Base-by-base conservation (phyloP, 2,797 vertebrate genomes). In the Aulostomus chinensis region DNA sequence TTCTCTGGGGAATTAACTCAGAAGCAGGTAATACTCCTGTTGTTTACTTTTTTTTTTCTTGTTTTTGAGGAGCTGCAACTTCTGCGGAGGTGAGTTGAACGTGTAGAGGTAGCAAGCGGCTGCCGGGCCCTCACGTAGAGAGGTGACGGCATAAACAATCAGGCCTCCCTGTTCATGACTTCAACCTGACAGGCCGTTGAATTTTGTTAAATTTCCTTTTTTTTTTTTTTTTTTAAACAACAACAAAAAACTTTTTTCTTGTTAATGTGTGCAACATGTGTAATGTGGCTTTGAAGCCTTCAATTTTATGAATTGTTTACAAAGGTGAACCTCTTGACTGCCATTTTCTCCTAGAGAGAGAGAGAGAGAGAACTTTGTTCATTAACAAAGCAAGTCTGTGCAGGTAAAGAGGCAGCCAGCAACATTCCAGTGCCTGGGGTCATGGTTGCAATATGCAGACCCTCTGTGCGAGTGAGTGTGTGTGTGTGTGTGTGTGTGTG, bases 361-460 rank as follows among this genome's bases (percentile, higher is more conserved):
- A 7, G 25, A 28, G 34, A 20, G 47, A 65, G 36, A 57, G 41
- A 35, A 25, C 24, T 68, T 66, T 43, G 67, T 68, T 76, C 73
- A 25, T 55, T 58, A 66, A 71, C 42, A 50, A 21, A 73, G 80
- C 88, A 76, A 81, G 86, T 88, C 88, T 81, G 84, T 85, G 84
- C 88, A 87, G 81, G 88, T 81, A 84, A 58, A 52, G 69, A 14
- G 57, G 59, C 77, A 72, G 66, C 13, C 53, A 8, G 75, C 38
- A 35, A 30, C 88, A 89, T 88, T 89, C 86, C 88, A 72, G 43
- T 5, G 80, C 81, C 65, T 16, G 61, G 72, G 73, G 64, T 75
- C 71, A 73, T 66, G 60, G 26, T 35, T 42, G 76, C 55, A 40
- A 52, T 60, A 50, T 41, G 51, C 57, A 64, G 77, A 79, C 66